Evolutionary conservation across 1,140 invertebrate species (phyloP), one percentile per base, ranked within the genome.

Genomic region (Yoshiicerus persimilis): DNA sequence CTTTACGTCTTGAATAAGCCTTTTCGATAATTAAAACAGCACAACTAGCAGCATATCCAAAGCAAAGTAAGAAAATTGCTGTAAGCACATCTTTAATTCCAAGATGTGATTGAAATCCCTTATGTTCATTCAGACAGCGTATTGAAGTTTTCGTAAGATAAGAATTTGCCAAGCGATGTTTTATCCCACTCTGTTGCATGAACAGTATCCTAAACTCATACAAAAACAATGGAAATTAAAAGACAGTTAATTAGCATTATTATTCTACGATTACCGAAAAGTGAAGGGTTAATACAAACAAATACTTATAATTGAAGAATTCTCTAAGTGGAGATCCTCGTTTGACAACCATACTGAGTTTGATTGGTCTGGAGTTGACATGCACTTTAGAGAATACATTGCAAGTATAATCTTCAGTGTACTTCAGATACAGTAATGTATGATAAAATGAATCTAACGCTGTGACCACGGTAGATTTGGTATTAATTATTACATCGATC

Each of bases 391-490:
- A 88, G 5, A 89, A n/a, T 4, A 39, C 32, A 16, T 30, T 64
- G 38, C 89, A 89, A 5, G 56, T 38, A 83, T 62, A 89, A 2
- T 80, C 23, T 38, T 87, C 84, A 2, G 16, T 84, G n/a, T 80
- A 80, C 0, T 62, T 62, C 20, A n/a, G 10, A 13, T 25, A 16
- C 10, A n/a, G n/a, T 4, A 89, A 9, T 27, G 86, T 87, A 23
- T 86, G 89, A 34, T 89, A 90, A 70, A 90, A 90, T 13, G 86
- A 47, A 41, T 90, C 89, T 11, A 87, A 84, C 6, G 87, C 36
- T 25, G 86, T 86, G 2, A 90, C 84, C 23, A 89, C 56, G 13
- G 88, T 85, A 56, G 64, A 77, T 36, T 41, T 25, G 16, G 11
- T 1, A n/a, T 36, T 85, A 1, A 86, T n/a, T 3, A 90, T 25